A percentile compares a stretch with the other conserved stretches of the same genome.
Conservation (phyloP, 2,113 vertebrate species). For the Clarias magur region DNA sequence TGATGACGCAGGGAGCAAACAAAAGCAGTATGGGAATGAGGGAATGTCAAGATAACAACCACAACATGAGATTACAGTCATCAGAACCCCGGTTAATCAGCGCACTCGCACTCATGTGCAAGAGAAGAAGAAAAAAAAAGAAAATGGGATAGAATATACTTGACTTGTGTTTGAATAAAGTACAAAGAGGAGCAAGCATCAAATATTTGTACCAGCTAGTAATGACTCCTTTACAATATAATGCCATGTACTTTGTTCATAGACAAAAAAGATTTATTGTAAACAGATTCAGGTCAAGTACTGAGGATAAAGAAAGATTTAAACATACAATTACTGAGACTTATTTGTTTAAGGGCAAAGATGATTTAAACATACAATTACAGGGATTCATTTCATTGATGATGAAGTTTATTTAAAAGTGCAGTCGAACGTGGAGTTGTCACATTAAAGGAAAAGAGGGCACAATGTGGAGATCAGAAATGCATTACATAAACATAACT, state of each 20-base stretch:
- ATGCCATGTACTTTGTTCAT: background rate
- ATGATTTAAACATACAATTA: slow-evolving; percentile 7
- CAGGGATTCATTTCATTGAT: background rate
- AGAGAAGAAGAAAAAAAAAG: background rate
- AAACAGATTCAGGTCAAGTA: slow-evolving; percentile 1
- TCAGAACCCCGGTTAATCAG: slow-evolving; percentile 33
- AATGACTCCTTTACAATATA: slow-evolving; percentile 10
- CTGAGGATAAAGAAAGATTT: slow-evolving; percentile 30
- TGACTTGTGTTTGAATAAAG: slow-evolving; percentile 24
- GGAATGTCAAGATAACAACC: slow-evolving; percentile 33
- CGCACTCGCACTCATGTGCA: slow-evolving; percentile 13
- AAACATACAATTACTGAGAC: slow-evolving; percentile 8
- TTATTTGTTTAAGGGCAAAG: slow-evolving; percentile 37
- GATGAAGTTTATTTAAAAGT: background rate
- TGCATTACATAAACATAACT: background rate
- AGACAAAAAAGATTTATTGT: slow-evolving; percentile 34
- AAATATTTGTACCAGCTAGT: slow-evolving; percentile 37
- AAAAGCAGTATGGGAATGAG: slow-evolving; percentile 18
- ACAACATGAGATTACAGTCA: slow-evolving; percentile 29
- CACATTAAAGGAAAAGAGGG: background rate
- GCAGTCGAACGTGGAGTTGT: background rate
- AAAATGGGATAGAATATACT: background rate
- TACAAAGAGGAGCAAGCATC: slow-evolving; percentile 32
- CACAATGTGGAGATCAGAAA: background rate
- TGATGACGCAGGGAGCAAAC: slow-evolving; percentile 23